phyloP scores from a whole-genome alignment of 1,140 invertebrate species.

The Neodiprion virginianus region DNA sequence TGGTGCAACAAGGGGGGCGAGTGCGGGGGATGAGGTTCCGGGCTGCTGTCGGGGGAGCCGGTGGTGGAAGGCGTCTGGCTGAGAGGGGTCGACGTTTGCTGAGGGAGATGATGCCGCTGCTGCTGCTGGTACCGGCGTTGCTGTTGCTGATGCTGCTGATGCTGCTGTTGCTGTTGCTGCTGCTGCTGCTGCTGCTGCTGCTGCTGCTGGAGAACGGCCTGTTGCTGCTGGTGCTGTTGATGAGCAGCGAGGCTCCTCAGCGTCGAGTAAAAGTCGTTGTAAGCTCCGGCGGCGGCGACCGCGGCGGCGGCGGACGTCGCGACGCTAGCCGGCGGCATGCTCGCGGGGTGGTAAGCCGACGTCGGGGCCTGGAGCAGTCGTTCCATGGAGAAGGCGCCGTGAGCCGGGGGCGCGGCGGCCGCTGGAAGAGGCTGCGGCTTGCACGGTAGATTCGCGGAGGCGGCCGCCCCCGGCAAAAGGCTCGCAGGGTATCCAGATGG shows the following conservation, averaged over 20 bases:
- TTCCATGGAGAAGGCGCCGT: conserved; percentile 60
- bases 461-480: conserved; percentile 61
- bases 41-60: conserved; percentile 62
- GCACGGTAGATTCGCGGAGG: conserved; percentile 61
- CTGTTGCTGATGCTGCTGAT: conserved; percentile 19
- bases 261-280: conserved; percentile 62
- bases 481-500: conserved; percentile 60
- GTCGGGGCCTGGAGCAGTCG: conserved; percentile 53
- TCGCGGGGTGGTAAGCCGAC: conserved; percentile 37
- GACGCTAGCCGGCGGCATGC: conserved; percentile 14
- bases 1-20: conserved; percentile 36
- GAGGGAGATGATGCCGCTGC: conserved; percentile 7
- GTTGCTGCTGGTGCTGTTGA: conserved; percentile 45
- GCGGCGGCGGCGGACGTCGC: conserved; percentile 27
- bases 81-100: conserved; percentile 19
- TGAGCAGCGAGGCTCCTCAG: conserved; percentile 56
- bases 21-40: conserved; percentile 58
- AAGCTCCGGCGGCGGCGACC: conserved; percentile 36
- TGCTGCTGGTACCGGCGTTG: background rate
- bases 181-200: conserved; percentile 30
- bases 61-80: conserved; percentile 54
- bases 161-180: conserved; percentile 30
- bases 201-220: conserved; percentile 50
- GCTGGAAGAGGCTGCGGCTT: conserved; percentile 63
- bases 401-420: conserved; percentile 49